Evolutionary conservation across 2,797 vertebrate species (phyloP), one percentile per base, ranked within the genome.

Genomic region (Scolopax rusticola): DNA sequence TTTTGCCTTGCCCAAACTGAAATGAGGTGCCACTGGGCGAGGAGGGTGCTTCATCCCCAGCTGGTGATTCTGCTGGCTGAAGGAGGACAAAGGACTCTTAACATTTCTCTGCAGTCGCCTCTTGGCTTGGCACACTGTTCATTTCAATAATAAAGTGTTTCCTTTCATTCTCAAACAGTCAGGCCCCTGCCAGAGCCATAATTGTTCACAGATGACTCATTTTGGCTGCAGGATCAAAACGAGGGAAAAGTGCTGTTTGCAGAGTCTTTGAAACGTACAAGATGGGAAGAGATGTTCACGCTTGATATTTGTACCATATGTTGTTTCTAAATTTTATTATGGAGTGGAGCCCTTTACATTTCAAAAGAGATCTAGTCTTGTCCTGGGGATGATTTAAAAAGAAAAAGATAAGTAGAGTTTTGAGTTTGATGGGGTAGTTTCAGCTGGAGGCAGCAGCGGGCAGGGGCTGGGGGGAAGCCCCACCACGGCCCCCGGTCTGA

Each of bases 141-240:
- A 79, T 90, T 97, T 95, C 96, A 93, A 87, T 95, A 93, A 95
- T 97, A 95, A 96, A 97, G 94, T 70, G 94, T 97, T 97, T 97
- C 96, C 97, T 97, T 97, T 97, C 95, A 90, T 94, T 96, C 96
- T 91, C 89, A 69, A 94, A 57, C 94, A 93, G 93, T 59, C 85
- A 76, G 93, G 93, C 93, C 95, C 90, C 96, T 95, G 96, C 97
- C 97, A 97, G 97, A 70, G 96, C 87, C 30, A n/a, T 97, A 97
- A 97, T 97, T 93, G 97, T 96, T 98, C 93, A 75, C 97, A 98
- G 98, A 98, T 98, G 98, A 98, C 90, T 97, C 92, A 96, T 95
- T 96, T 95, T 96, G 97, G 95, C 95, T 93, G 90, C 80, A 73
- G 93, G 95, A 97, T 96, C 95, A 94, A 95, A 97, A 95, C 68